A percentile compares a stretch with the other conserved stretches of the same genome.
These are phyloP conservation scores for Anser brachyrhynchus DNA, from an alignment of 2,113 vertebrate species.

Conservation along the genomic window DNA sequence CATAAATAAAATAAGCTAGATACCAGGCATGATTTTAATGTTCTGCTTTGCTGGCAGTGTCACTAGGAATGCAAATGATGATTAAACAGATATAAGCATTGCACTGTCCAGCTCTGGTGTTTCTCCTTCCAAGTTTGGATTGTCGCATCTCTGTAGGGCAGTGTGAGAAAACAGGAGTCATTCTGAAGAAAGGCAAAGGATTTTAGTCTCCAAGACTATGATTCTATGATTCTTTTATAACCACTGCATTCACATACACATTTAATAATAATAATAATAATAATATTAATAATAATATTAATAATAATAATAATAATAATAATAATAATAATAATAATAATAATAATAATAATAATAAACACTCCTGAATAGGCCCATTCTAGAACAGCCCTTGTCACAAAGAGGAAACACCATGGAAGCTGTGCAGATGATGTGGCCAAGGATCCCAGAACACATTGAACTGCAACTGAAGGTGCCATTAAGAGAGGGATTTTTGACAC, in stretches of 20 bases:
- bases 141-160: neutral
- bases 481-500: neutral
- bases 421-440: neutral
- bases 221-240: neutral
- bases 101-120: neutral
- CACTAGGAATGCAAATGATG: neutral
- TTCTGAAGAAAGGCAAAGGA: neutral
- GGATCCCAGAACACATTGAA: neutral
- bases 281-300: no score
- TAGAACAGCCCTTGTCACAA: neutral
- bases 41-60: neutral
- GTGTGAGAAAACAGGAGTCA: neutral
- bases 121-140: neutral
- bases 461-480: slow-evolving; percentile 29
- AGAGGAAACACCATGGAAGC: neutral
- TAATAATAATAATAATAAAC: neutral
- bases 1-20: neutral
- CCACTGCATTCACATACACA: neutral
- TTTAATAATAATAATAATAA: neutral
- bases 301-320: neutral
- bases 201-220: neutral
- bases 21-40: neutral
- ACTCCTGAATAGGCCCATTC: neutral
- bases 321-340: neutral
- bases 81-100: neutral